phyloP scores from a whole-genome alignment of 2,888 invertebrate species.

The Drosophila barbarae region DNA sequence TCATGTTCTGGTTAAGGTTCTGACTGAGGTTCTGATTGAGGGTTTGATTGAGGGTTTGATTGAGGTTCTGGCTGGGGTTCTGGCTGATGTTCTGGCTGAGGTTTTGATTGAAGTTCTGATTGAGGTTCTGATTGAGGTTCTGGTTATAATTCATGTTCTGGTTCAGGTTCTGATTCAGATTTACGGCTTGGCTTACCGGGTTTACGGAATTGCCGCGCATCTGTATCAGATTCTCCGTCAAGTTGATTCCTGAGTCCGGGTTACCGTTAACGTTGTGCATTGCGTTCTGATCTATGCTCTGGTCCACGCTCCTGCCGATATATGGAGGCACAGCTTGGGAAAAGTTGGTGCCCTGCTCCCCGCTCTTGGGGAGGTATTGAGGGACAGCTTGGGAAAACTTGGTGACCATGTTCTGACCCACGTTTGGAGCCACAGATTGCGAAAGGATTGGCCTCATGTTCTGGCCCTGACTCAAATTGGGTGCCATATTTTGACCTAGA shows the following conservation, averaged over 20 bases:
- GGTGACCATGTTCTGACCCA: background rate
- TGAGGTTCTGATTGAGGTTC: background rate
- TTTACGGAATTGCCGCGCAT: background rate
- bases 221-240: background rate
- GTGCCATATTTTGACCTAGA: background rate
- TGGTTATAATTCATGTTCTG: background rate
- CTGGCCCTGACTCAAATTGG: background rate
- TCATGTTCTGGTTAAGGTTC: background rate
- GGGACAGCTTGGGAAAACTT: background rate
- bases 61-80: background rate
- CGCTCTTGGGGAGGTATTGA: background rate
- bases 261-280: background rate
- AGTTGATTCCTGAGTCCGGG: background rate
- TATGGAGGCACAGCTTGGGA: background rate
- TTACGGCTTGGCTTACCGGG: background rate
- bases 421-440: background rate
- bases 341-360: no score
- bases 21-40: no score
- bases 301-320: no score
- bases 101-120: background rate
- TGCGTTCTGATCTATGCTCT: no score
- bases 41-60: background rate
- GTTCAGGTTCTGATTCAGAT: background rate
- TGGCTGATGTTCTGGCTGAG: background rate
- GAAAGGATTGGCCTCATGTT: background rate